Conservation (phyloP, 2,113 vertebrate genomes). For the Arizona elegans region DNA sequence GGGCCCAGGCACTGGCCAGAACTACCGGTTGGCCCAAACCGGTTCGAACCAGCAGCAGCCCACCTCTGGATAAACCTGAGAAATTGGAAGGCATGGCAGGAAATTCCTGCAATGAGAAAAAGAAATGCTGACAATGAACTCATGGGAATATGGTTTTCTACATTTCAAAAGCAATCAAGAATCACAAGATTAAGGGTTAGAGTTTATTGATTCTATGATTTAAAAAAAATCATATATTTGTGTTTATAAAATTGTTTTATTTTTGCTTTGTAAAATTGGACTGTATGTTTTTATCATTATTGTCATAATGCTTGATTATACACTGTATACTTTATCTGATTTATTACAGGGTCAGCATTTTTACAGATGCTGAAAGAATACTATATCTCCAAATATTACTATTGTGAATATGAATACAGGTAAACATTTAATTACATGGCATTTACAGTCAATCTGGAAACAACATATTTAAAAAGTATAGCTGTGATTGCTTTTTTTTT, state of each 20-base stretch:
- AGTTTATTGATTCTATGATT: not conserved
- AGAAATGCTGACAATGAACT: not conserved
- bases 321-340: conserved; percentile 18
- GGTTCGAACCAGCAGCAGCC: too few relatives aligned
- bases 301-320: not conserved
- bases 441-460: conserved; percentile 47
- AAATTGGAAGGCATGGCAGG: not conserved
- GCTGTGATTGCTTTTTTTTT: conserved; percentile 4
- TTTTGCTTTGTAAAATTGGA: not conserved
- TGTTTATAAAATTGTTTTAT: not conserved
- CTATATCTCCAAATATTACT: conserved; percentile 33
- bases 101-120: not conserved
- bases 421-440: conserved; percentile 42
- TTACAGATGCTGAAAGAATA: not conserved
- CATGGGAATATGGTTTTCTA: not conserved
- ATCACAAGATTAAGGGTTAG: not conserved
- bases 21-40: too few relatives aligned
- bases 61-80: not conserved
- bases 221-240: not conserved
- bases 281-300: not conserved
- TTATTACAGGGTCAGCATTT: conserved; percentile 6
- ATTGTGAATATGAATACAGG: conserved; percentile 48
- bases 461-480: conserved; percentile 25
- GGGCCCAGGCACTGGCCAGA: too few relatives aligned
- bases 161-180: not conserved